Evolutionary conservation across 2,797 vertebrate species (phyloP), one percentile per base, ranked within the genome.

Genomic region (Corythornis leucogaster): DNA sequence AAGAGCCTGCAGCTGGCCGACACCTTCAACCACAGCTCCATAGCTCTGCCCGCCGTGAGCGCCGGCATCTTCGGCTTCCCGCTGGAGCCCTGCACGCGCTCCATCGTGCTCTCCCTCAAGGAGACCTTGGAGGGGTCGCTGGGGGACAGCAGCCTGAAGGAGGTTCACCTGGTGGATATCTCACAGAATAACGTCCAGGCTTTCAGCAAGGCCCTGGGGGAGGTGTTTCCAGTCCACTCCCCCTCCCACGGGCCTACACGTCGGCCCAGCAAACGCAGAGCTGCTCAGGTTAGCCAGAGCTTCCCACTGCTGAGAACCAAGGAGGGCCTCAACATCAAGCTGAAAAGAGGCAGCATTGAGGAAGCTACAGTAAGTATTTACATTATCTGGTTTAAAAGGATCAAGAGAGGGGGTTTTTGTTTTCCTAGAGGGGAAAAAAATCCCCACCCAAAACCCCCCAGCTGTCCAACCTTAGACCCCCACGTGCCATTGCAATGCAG

Each of bases 11-110:
- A 4, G 0, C 87, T 98, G 58, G 98, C 98, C 2, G 96, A 97
- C 22, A 6, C 2, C 0, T 17, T 45, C 1, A 87, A 91, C 7
- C 97, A 97, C 83, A 31, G 5, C 16, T 98, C 97, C 19, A 92
- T 99, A 33, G 99, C 98, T 5, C 90, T 99, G 54, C 98, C 99
- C 2, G 97, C 98, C 1, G 87, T 99, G 92, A 98, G 98, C 35
- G 98, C 98, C 1, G 98, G 98, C 4, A 50, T 98, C 61, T 99
- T 98, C 51, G 98, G 97, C 14, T 99, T 99, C 66, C 99, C 99
- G 1, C 77, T 99, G 30, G 54, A 96, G 0, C 91, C 76, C 43
- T 99, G 98, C 75, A 94, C 96, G 1, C 68, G 96, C 3, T 97
- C 94, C 5, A 99, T 99, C 45, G 97, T 98, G 8, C 70, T 75